Conservation (phyloP, 2,888 invertebrate genomes). For the Leptinotarsa peninsularis region DNA sequence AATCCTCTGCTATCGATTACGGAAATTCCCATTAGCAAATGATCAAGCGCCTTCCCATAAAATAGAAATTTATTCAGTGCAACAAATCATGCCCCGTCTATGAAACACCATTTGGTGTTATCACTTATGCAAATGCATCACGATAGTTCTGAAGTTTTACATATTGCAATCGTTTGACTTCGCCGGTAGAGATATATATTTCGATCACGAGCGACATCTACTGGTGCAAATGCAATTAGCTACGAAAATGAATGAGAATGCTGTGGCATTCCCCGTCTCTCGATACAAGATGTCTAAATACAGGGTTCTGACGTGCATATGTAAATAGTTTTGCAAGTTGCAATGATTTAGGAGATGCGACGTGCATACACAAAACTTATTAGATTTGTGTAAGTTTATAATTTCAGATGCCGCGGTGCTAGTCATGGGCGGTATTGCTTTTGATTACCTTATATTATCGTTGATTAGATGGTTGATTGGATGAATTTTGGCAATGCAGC, state of each 20-base stretch:
- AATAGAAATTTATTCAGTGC: background rate
- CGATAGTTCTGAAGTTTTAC: slow-evolving; percentile 35
- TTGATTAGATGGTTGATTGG: no score
- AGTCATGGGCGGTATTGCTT: background rate
- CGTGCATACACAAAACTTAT: slow-evolving; percentile 34
- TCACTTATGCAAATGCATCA: slow-evolving; percentile 41
- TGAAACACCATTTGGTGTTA: slow-evolving; percentile 24
- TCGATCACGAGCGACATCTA: slow-evolving; percentile 49
- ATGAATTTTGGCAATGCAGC: no score
- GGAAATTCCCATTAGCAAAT: background rate
- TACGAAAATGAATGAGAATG: slow-evolving; percentile 37
- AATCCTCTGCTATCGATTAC: background rate
- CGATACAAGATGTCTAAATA: slow-evolving; percentile 40
- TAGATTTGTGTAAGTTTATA: slow-evolving; percentile 27
- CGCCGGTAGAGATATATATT: slow-evolving; percentile 41
- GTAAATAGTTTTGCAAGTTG: slow-evolving; percentile 44
- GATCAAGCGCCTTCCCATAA: background rate
- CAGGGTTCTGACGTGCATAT: slow-evolving; percentile 45
- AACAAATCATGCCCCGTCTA: background rate
- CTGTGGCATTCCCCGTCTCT: slow-evolving; percentile 24
- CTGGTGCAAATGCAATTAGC: slow-evolving; percentile 45
- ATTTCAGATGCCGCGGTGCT: slow-evolving; percentile 13
- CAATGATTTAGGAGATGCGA: slow-evolving; percentile 37
- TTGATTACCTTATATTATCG: background rate
- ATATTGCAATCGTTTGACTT: slow-evolving; percentile 35